A percentile compares a stretch with the other conserved stretches of the same genome.
Evolutionary conservation across 2,888 invertebrate species (phyloP).

Genomic region (Halictus quadricinctus): DNA sequence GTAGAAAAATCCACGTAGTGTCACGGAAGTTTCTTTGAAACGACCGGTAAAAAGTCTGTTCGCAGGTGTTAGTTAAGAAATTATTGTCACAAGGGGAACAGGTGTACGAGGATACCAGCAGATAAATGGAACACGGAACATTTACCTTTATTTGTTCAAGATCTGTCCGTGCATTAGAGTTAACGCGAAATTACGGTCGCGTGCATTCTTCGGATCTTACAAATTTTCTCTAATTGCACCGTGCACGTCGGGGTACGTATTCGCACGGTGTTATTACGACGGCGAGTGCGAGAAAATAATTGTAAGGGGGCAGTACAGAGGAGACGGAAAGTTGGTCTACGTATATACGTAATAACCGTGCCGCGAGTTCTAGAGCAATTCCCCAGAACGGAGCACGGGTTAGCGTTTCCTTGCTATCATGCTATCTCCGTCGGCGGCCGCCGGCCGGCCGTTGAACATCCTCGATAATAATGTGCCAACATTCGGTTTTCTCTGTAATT

Average conservation of each 20-base stretch:
- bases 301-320: background rate
- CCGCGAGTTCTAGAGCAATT: conserved; percentile 27
- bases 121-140: background rate
- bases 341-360: conserved; percentile 43
- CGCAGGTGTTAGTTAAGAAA: background rate
- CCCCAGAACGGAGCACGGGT: conserved; percentile 18
- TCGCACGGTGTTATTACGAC: conserved; percentile 22
- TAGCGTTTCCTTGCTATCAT: conserved; percentile 36
- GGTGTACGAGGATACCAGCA: background rate
- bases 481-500: conserved; percentile 53
- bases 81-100: background rate
- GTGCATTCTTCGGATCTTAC: conserved; percentile 11
- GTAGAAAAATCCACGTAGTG: background rate
- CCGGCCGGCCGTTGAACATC: conserved; percentile 44
- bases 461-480: conserved; percentile 66
- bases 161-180: conserved; percentile 16
- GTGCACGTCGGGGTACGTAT: background rate
- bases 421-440: conserved; percentile 39
- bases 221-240: conserved; percentile 20
- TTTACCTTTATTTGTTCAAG: conserved; percentile 16
- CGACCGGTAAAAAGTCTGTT: background rate
- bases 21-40: background rate
- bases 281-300: conserved; percentile 14
- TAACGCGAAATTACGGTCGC: conserved; percentile 7
- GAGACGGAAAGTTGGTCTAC: conserved; percentile 5